Conservation (phyloP, 2,888 invertebrate species). For the Morpho helenor region DNA sequence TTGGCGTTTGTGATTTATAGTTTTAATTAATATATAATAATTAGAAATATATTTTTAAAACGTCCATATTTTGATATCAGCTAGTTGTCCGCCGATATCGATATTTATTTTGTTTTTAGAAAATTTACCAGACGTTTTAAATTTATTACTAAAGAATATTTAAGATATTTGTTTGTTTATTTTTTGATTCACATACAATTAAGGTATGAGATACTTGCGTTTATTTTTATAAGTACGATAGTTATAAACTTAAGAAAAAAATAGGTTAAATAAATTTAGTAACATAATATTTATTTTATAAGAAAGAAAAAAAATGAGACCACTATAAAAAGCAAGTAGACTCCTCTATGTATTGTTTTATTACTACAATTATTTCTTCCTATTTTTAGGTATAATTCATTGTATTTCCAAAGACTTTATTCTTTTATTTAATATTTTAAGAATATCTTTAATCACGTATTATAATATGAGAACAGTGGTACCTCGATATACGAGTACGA, state of each 20-base stretch:
- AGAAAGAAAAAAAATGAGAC: too few relatives aligned
- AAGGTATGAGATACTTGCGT: too few relatives aligned
- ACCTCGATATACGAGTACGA: too few relatives aligned
- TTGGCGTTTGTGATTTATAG: constrained; percentile 41
- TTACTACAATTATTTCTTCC: neutral
- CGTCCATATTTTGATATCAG: neutral
- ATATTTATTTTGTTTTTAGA: neutral
- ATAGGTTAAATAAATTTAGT: too few relatives aligned
- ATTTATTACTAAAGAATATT: too few relatives aligned
- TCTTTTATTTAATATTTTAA: neutral
- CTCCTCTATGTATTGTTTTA: neutral
- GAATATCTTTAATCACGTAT: neutral
- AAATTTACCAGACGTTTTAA: neutral
- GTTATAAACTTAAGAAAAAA: too few relatives aligned
- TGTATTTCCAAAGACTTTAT: constrained; percentile 11
- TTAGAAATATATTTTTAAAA: neutral
- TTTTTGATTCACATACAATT: too few relatives aligned
- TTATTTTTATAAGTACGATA: too few relatives aligned
- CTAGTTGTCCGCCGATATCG: neutral
- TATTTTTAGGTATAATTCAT: neutral
- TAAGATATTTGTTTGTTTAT: too few relatives aligned
- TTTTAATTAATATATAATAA: constrained; percentile 5
- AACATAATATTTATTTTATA: too few relatives aligned
- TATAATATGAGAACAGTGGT: too few relatives aligned
- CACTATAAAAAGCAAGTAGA: neutral